Percentiles rank a stretch among this genome's conserved stretches.
phyloP scores from a whole-genome alignment of 2,797 vertebrate species.

The Delichon dasypus region DNA sequence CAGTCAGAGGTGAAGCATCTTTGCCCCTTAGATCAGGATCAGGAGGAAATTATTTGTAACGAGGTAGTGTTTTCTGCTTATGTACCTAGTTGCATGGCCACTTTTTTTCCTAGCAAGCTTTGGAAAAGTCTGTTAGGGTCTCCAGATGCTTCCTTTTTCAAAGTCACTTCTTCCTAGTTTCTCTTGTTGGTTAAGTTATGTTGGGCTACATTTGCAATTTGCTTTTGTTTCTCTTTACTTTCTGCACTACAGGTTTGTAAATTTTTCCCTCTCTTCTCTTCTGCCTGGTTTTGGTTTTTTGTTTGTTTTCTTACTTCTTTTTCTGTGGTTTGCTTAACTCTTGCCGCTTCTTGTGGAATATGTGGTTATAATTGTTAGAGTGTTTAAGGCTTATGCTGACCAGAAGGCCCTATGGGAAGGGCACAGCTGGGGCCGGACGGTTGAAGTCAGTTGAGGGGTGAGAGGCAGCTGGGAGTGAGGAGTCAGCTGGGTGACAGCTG shows the following conservation, averaged over 20 bases:
- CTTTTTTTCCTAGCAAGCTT: neutral
- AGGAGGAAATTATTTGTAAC: neutral
- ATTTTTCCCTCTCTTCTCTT: no score
- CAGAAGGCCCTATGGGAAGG: neutral
- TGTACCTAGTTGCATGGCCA: neutral
- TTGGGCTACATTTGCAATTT: neutral
- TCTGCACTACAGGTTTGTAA: neutral
- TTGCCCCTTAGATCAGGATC: neutral
- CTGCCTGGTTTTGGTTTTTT: fast-evolving
- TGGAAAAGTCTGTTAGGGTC: neutral
- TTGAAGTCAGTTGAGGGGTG: neutral
- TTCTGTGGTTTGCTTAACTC: neutral
- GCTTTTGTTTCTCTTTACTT: neutral
- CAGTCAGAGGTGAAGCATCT: neutral
- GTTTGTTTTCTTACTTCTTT: neutral
- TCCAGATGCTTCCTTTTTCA: neutral
- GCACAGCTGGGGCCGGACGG: neutral
- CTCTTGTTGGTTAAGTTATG: neutral
- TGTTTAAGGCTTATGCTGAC: neutral
- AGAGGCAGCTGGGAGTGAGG: neutral
- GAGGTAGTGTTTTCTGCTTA: neutral
- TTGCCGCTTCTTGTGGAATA: neutral
- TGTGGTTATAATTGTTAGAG: neutral
- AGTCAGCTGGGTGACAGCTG: neutral
- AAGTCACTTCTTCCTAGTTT: neutral